Evolutionary conservation across 1,140 invertebrate genomes (phyloP), one percentile per base, ranked within the genome.

Genomic region (Cepaea nemoralis): DNA sequence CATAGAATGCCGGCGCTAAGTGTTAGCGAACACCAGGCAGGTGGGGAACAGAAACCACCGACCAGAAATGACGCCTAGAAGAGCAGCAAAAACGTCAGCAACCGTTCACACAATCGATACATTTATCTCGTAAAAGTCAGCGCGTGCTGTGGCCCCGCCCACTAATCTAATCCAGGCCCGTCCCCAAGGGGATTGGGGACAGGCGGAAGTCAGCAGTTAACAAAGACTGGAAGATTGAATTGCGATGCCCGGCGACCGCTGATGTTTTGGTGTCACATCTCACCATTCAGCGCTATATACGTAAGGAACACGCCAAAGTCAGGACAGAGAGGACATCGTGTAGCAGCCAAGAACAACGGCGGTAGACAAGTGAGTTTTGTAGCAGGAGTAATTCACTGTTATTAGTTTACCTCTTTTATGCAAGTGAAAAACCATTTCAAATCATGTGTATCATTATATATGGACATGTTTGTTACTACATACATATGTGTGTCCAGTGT

Each of bases 81-180:
- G 50, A 22, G 50, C 50, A 22, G 8, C 22, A 55, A 31, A 5
- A 63, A 31, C 33, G n/a, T 16, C 6, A 63, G 59, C 27, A 63
- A 63, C 59, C 27, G 27, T 27, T 63, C 59, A 63, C 59, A 63
- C n/a, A 63, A 63, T 63, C 59, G 59, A 63, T 63, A 63, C 59
- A 63, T 63, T 63, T 63, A 31, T 63, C 59, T 63, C 59, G 59
- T 63, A 63, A 19, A 63, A 63, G 59, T 63, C n/a, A 63, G 59
- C 59, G 27, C 59, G 59, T 31, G 27, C 59, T 16, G 5, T 63
- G 2, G 59, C 59, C 59, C 59, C 59, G 59, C 59, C 59, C 59
- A 63, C 59, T 31, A 63, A 63, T 63, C 59, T 63, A 31, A 31
- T 12, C 59, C 22, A 8, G n/a, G 16, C n/a, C 59, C 27, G 59